These are phyloP conservation scores for Stictocephala bisonia DNA, from an alignment of 2,888 invertebrate genomes.

Conservation along the genomic window DNA sequence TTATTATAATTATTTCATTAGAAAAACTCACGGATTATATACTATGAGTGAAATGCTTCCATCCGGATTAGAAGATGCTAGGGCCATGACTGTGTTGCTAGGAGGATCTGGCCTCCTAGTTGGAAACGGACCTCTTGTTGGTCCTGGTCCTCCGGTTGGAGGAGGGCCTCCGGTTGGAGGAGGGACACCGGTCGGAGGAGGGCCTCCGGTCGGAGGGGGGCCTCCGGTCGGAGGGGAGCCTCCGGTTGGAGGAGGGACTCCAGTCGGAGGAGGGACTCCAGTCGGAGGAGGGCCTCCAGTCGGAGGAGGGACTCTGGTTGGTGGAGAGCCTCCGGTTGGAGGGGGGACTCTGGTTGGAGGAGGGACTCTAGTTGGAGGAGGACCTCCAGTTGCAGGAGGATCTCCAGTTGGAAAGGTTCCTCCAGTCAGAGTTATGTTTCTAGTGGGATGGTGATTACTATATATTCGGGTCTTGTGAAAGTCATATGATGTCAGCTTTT, in stretches of 20 bases:
- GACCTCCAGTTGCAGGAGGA: too few relatives aligned
- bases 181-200: not conserved
- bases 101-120: slow-evolving; percentile 6
- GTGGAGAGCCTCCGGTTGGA: too few relatives aligned
- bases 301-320: not conserved
- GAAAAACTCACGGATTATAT: slow-evolving; percentile 23
- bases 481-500: too few relatives aligned
- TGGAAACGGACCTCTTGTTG: not conserved
- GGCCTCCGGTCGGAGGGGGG: not conserved
- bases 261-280: not conserved
- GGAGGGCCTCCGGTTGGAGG: not conserved
- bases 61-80: slow-evolving; percentile 28
- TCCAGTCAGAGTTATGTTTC: too few relatives aligned
- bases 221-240: not conserved
- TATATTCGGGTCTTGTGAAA: too few relatives aligned
- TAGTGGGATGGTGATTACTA: too few relatives aligned
- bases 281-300: slow-evolving; percentile 4
- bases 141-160: not conserved
- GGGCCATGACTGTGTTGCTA: not conserved
- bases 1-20: not conserved
- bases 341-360: too few relatives aligned
- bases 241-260: not conserved
- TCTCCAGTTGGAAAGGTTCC: too few relatives aligned
- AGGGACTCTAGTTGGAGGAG: too few relatives aligned
- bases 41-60: not conserved